Evolutionary conservation across 1,140 invertebrate genomes (phyloP).

Genomic region (Pseudomyrmex concolor): DNA sequence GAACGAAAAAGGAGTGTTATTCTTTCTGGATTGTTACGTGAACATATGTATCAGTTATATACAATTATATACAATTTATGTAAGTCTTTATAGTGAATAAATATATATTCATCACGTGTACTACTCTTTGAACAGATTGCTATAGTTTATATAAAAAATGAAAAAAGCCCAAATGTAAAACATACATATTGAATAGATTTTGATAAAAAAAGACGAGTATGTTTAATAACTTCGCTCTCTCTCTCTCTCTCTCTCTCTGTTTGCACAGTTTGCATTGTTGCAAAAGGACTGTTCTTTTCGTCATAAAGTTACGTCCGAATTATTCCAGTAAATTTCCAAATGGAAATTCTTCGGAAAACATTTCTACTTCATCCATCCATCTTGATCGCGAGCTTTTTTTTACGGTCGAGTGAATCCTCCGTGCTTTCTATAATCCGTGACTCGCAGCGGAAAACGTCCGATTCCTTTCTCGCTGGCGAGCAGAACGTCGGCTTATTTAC

Average conservation of each 20-base stretch:
- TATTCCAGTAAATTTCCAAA: constrained; percentile 54
- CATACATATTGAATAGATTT: neutral
- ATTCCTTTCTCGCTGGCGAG: constrained; percentile 43
- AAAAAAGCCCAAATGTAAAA: neutral
- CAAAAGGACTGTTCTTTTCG: constrained; percentile 37
- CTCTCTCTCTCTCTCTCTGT: too few species aligned
- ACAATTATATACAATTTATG: neutral
- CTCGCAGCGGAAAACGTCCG: constrained; percentile 55
- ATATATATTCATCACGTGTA: neutral
- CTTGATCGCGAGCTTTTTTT: constrained; percentile 60
- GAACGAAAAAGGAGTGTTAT: constrained; percentile 57
- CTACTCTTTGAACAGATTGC: neutral
- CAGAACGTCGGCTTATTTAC: constrained; percentile 52
- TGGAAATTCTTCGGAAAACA: constrained; percentile 50
- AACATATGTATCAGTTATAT: neutral
- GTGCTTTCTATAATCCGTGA: constrained; percentile 60
- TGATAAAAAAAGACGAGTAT: neutral
- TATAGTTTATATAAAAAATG: too few species aligned
- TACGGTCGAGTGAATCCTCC: constrained; percentile 54
- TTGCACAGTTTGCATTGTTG: constrained; percentile 17
- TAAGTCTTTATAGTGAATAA: too few species aligned
- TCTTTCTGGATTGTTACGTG: constrained; percentile 41
- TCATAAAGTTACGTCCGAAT: constrained; percentile 55
- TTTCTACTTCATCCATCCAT: constrained; percentile 56
- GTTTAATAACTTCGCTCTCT: neutral